Base-by-base conservation (phyloP, 1,140 invertebrate species). In the Parasteatoda tepidariorum region DNA sequence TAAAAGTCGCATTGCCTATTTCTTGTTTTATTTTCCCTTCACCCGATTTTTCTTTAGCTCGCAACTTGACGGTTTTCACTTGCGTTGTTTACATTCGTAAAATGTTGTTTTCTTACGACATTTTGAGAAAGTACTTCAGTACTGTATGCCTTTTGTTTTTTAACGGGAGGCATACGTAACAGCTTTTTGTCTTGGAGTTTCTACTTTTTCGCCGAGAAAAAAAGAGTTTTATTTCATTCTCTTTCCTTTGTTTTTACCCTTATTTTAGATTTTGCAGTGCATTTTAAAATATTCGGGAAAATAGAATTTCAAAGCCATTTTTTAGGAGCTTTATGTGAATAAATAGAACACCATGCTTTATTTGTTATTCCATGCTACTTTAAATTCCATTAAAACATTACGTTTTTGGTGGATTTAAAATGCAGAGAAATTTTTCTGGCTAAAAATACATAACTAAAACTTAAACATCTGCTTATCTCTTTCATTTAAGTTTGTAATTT, bases 41-140 rank as follows among this genome's bases (percentile, higher is more conserved):
- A 59, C 55, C 11, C 4, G 61, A 48, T 48, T 48, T 48, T 48
- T 48, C 26, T 31, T 7, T 15, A 31, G 26, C 68, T 71, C 68
- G 28, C 41, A 71, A 71, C 68, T 71, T 57, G 68, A 71, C 68
- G 68, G 68, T 71, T 71, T 71, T 55, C 68, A 38, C 68, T 57
- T 71, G 41, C 33, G 68, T 71, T 71, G 68, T 71, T 71, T 71
- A 71, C 68, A 71, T 48, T 68, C n/a, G 66, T 24, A 68, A 68
- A 68, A 68, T 71, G 68, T 38, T 55, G 68, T 71, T 71, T 71
- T 38, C 68, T 55, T 71, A 48, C 68, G 68, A 71, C 68, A 33
- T 71, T 71, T 71, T 71, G 68, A 71, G 68, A 71, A 71, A 71
- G 48, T 71, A 71, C 38, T 71, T 34, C 66, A 4, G 33, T 7